Conservation (phyloP, 2,888 invertebrate genomes). For the Taphrorychus bicolor region DNA sequence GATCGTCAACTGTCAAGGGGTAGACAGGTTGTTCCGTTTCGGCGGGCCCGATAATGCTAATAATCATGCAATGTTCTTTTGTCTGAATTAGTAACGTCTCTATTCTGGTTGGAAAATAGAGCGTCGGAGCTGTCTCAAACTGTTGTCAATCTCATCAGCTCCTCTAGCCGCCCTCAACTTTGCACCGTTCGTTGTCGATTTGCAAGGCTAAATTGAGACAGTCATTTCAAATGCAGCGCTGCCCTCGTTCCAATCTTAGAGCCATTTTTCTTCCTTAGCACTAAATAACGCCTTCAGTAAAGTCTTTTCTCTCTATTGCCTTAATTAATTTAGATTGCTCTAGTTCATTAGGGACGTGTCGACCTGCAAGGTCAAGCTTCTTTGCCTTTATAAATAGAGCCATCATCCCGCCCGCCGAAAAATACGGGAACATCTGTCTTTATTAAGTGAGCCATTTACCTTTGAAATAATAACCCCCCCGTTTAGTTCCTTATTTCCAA, state of each 20-base stretch:
- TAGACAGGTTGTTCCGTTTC: conserved; percentile 39
- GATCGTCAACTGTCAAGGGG: conserved; percentile 37
- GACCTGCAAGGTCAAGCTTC: neutral
- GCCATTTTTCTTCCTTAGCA: conserved; percentile 8
- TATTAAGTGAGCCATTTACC: conserved; percentile 34
- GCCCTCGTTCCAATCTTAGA: neutral
- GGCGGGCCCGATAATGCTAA: conserved; percentile 38
- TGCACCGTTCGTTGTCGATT: too few species aligned
- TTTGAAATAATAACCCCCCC: conserved; percentile 26
- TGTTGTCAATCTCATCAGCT: too few species aligned
- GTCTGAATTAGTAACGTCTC: conserved; percentile 27
- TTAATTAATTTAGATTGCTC: conserved; percentile 3
- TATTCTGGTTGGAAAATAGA: neutral
- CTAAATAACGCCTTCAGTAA: neutral
- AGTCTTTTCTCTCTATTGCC: neutral
- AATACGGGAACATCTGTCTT: conserved; percentile 23
- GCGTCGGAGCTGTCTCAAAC: too few species aligned
- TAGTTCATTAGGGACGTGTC: neutral
- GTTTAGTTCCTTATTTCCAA: conserved; percentile 23
- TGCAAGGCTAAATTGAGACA: too few species aligned
- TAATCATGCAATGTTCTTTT: conserved; percentile 40
- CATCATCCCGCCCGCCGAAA: neutral
- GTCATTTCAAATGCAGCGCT: neutral
- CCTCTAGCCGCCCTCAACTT: too few species aligned
- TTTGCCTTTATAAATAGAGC: neutral